A percentile compares a stretch with the other conserved stretches of the same genome.
Conservation (phyloP, 1,140 invertebrate genomes). For the Neodiprion fabricii region DNA sequence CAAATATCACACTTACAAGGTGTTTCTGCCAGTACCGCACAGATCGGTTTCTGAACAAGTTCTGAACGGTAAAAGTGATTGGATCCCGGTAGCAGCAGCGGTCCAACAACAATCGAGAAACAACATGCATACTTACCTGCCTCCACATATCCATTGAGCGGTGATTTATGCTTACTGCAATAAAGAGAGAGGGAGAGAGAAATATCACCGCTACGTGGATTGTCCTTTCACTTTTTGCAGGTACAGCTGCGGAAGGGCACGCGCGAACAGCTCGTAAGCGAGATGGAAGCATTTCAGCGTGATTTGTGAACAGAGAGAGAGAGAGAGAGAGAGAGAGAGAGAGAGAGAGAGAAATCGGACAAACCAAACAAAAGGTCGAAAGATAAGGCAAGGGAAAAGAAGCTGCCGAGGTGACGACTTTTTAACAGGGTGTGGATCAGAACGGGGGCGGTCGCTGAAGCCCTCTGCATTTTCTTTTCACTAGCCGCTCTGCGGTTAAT, state of each 20-base stretch:
- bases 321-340: no score
- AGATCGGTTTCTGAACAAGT: no score
- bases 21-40: no score
- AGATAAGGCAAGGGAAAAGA: background rate
- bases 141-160: background rate
- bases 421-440: no score
- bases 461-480: no score
- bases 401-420: no score
- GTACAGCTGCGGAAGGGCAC: background rate
- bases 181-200: background rate
- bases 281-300: background rate
- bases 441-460: no score
- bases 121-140: background rate
- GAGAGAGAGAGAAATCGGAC: background rate
- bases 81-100: slow-evolving; percentile 1
- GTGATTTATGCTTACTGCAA: background rate
- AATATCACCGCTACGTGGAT: background rate
- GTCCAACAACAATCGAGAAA: background rate
- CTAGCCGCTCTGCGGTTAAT: no score
- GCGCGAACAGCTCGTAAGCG: background rate
- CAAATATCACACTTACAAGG: no score
- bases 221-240: slow-evolving; percentile 4
- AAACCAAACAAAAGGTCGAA: background rate
- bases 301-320: background rate
- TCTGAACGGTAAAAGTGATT: no score